These are phyloP conservation scores for Hyperopisus bebe DNA, from an alignment of 2,113 vertebrate genomes.

Conservation along the genomic window DNA sequence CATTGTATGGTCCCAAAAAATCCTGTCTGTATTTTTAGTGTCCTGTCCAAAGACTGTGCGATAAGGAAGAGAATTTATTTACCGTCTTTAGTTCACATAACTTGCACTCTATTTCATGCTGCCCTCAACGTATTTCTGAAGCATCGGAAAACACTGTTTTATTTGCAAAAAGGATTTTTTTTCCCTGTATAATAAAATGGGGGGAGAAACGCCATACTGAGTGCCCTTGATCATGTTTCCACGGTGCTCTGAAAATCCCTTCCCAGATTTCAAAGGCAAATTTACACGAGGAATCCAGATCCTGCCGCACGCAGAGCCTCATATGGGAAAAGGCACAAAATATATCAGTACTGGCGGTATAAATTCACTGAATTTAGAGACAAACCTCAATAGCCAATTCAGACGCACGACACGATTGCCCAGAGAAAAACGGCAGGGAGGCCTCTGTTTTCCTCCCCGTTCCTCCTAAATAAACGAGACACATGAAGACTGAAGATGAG, in stretches of 20 bases:
- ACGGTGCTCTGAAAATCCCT: not conserved
- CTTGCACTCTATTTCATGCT: not conserved
- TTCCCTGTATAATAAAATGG: not conserved
- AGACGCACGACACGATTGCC: not conserved
- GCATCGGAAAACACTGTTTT: not conserved
- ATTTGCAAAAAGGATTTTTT: not conserved
- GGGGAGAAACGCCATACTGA: not conserved
- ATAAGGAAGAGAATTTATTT: not conserved
- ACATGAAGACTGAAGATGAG: not conserved
- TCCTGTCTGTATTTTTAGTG: slow-evolving; percentile 37
- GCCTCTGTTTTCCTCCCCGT: not conserved
- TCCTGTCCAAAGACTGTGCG: not conserved
- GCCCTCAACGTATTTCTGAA: not conserved
- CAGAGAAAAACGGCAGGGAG: not conserved
- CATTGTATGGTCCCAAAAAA: slow-evolving; percentile 32
- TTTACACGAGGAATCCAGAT: not conserved
- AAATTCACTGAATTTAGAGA: not conserved
- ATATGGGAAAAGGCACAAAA: not conserved
- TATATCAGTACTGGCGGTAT: not conserved
- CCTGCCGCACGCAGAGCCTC: not conserved
- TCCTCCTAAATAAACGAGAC: not conserved
- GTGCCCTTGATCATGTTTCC: not conserved
- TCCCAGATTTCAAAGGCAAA: not conserved
- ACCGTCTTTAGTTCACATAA: slow-evolving; percentile 31
- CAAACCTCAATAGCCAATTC: not conserved